A percentile compares a stretch with the other conserved stretches of the same genome.
Evolutionary conservation across 2,797 vertebrate species (phyloP).

Genomic region (Phataginus tetradactyla): DNA sequence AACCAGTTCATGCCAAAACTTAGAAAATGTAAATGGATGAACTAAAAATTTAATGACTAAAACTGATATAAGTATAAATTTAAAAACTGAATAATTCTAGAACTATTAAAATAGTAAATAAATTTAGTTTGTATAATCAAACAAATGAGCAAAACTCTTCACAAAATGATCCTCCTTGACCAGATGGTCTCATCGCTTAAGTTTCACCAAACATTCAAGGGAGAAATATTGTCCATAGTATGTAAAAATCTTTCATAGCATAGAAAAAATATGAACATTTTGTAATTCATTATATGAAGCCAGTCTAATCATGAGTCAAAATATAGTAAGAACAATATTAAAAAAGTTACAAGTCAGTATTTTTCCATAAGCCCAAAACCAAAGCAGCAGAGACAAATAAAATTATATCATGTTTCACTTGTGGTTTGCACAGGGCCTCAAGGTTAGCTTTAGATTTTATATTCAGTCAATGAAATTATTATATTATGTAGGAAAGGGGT

Average conservation of each 20-base stretch:
- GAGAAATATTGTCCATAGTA: neutral
- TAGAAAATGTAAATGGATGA: neutral
- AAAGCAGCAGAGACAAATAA: neutral
- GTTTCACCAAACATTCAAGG: neutral
- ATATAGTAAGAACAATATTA: neutral
- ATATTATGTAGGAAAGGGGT: neutral
- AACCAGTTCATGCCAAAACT: neutral
- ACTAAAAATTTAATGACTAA: neutral
- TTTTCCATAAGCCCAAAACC: neutral
- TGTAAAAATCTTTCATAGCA: neutral
- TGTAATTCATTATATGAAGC: neutral
- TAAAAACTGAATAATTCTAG: neutral
- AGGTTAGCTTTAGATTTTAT: neutral
- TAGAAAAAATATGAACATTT: neutral
- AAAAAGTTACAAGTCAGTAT: neutral
- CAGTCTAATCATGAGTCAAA: neutral
- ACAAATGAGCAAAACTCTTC: neutral
- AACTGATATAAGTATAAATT: neutral
- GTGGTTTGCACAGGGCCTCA: neutral
- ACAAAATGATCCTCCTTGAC: neutral
- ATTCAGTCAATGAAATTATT: neutral
- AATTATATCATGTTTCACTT: neutral
- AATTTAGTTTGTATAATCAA: neutral
- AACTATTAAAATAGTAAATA: neutral
- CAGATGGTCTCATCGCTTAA: neutral